Percentiles rank a stretch among this genome's conserved stretches.
These are phyloP conservation scores for Condylura cristata DNA, from an alignment of 2,113 vertebrate species.

Conservation along the genomic window DNA sequence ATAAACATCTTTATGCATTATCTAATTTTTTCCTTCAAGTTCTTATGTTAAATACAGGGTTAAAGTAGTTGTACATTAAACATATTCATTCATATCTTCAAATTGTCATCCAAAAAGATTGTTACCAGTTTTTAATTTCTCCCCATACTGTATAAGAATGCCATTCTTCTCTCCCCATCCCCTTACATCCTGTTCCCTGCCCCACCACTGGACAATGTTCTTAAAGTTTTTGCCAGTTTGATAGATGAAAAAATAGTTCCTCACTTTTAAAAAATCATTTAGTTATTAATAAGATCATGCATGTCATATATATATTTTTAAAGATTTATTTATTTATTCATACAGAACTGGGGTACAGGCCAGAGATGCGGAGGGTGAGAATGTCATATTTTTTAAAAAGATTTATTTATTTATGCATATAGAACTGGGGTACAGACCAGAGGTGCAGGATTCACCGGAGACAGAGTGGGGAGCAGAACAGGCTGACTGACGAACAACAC, in stretches of 20 bases:
- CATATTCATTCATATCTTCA: neutral
- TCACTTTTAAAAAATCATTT: conserved; percentile 16
- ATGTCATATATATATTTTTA: no score
- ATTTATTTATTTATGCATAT: no score
- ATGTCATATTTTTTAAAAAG: no score
- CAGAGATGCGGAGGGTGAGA: no score
- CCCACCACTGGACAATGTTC: neutral
- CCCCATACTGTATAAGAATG: neutral
- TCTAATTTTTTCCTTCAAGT: neutral
- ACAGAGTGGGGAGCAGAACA: no score
- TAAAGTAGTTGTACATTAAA: neutral
- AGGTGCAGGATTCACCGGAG: no score
- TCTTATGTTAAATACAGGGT: conserved; percentile 6
- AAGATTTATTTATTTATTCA: no score
- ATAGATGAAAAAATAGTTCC: neutral
- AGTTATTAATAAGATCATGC: neutral
- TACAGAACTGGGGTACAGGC: no score
- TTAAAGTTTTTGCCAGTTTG: neutral
- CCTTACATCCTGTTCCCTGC: no score
- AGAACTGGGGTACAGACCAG: no score
- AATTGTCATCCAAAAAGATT: conserved; percentile 24
- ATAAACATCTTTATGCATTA: neutral
- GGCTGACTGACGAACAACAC: no score
- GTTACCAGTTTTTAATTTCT: conserved; percentile 22
- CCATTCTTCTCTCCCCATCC: neutral